Evolutionary conservation across 53 echinoderm and acorn worm species (phyloP).

Genomic region (Echinometra lucunter): DNA sequence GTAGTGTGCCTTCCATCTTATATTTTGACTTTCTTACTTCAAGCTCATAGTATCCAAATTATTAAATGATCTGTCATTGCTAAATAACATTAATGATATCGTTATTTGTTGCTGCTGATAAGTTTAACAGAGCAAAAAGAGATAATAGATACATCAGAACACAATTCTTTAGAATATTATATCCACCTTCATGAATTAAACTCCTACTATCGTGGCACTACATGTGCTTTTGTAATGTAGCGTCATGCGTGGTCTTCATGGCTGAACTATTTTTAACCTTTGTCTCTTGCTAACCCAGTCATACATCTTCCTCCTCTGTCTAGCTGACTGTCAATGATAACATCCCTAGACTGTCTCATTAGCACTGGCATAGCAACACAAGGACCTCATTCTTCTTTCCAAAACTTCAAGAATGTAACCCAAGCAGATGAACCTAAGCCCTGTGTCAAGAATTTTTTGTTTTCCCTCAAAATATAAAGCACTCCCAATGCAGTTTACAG

Average conservation of each 20-base stretch:
- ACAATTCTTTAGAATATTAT: not conserved
- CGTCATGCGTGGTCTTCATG: not conserved
- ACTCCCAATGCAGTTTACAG: not conserved
- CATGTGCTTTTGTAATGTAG: too few species aligned
- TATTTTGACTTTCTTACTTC: too few species aligned
- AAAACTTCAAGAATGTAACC: slow-evolving; percentile 10
- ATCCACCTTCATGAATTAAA: too few species aligned
- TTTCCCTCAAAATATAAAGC: slow-evolving; percentile 22
- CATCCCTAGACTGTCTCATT: slow-evolving; percentile 12
- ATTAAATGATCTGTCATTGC: not conserved
- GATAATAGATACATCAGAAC: not conserved
- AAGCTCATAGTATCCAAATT: not conserved
- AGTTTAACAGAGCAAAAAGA: not conserved
- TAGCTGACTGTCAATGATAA: not conserved
- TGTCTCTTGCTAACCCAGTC: not conserved
- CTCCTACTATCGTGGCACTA: too few species aligned
- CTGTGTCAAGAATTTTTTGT: slow-evolving; percentile 11
- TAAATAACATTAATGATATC: not conserved
- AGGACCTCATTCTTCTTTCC: not conserved
- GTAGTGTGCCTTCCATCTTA: too few species aligned
- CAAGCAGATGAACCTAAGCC: not conserved
- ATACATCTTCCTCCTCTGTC: not conserved
- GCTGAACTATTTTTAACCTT: not conserved
- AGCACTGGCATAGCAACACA: slow-evolving; percentile 6
- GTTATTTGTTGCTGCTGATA: not conserved